Evolutionary conservation across 2,888 invertebrate species (phyloP).

Genomic region (Philopedon plagiatum): DNA sequence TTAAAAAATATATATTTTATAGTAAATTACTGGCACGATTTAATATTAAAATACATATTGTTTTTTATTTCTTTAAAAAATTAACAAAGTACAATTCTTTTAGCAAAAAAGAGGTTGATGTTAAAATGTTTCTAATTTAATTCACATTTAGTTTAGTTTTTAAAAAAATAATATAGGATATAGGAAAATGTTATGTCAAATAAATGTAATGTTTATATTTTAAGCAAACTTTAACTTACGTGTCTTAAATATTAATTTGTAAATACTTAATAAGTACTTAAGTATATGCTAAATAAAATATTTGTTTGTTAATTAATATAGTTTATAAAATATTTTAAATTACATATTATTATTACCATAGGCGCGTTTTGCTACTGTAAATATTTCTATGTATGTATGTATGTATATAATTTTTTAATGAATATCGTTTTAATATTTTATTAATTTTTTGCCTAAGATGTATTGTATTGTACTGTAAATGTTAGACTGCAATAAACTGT

Average conservation of each 20-base stretch:
- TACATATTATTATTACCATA: neutral
- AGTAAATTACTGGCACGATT: neutral
- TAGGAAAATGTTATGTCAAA: slow-evolving; percentile 3
- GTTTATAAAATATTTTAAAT: slow-evolving; percentile 10
- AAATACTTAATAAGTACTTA: neutral
- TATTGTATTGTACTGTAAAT: slow-evolving; percentile 13
- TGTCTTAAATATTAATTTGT: slow-evolving; percentile 2
- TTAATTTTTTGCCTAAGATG: neutral
- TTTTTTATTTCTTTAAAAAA: neutral
- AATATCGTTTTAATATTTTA: neutral
- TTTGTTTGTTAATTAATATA: slow-evolving; percentile 6
- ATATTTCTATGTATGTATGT: slow-evolving; percentile 2
- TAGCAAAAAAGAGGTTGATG: neutral
- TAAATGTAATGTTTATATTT: neutral
- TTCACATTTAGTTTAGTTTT: no score
- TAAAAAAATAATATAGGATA: neutral
- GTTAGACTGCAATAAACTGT: slow-evolving; percentile 19
- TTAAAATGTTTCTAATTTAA: no score
- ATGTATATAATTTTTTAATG: slow-evolving; percentile 1
- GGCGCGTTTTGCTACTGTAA: neutral
- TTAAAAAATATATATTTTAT: neutral
- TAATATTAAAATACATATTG: neutral
- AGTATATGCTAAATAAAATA: no score
- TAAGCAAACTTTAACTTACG: neutral
- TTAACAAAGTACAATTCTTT: no score